Conservation (phyloP, 2,888 invertebrate species). For the Zele albiditarsus region DNA sequence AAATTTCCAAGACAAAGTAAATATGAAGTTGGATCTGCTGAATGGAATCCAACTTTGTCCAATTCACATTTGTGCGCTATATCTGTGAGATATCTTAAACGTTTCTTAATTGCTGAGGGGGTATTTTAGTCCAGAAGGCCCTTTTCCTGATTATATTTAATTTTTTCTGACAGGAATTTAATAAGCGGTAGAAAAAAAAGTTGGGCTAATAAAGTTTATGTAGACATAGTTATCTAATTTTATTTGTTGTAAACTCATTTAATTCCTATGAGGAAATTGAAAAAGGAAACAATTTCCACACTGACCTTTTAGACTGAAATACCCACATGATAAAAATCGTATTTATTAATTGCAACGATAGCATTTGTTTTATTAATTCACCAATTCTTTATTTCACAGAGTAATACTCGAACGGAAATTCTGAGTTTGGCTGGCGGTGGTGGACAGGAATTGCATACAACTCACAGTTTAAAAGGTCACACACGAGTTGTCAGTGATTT, state of each 20-base stretch:
- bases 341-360: too few species aligned
- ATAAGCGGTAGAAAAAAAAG: too few species aligned
- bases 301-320: too few species aligned
- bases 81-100: slow-evolving; percentile 78
- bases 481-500: slow-evolving; percentile 92
- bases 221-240: too few species aligned
- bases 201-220: too few species aligned
- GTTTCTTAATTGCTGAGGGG: not conserved
- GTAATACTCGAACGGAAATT: slow-evolving; percentile 90
- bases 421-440: slow-evolving; percentile 83
- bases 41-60: slow-evolving; percentile 89
- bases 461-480: slow-evolving; percentile 84
- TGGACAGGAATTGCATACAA: slow-evolving; percentile 79
- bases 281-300: too few species aligned
- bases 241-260: too few species aligned
- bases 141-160: too few species aligned
- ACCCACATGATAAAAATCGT: too few species aligned
- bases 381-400: slow-evolving; percentile 74
- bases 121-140: not conserved
- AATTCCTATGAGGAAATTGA: too few species aligned
- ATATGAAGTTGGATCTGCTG: slow-evolving; percentile 93
- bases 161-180: too few species aligned
- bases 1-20: slow-evolving; percentile 92
- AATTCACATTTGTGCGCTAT: slow-evolving; percentile 89
- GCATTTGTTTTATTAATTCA: not conserved